Evolutionary conservation across 2,113 vertebrate species (phyloP).

Genomic region (Callorhinus ursinus): DNA sequence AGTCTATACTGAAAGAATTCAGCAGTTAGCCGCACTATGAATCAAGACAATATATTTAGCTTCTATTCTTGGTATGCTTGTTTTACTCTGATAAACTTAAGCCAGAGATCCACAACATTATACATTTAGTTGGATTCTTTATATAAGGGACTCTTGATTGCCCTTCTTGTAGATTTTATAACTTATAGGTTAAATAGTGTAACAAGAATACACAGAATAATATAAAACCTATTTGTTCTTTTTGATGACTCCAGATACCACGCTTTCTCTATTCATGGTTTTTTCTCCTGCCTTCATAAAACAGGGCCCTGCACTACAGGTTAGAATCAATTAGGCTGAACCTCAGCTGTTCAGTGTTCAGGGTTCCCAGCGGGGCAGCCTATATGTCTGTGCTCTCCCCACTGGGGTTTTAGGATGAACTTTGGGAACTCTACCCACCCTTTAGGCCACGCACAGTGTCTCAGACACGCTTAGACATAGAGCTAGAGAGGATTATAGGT

Average conservation of each 20-base stretch:
- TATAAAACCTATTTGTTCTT: neutral
- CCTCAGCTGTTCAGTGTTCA: neutral
- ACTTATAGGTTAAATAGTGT: neutral
- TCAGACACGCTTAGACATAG: neutral
- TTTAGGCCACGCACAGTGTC: neutral
- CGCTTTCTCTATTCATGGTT: neutral
- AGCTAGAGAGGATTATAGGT: neutral
- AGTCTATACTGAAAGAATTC: neutral
- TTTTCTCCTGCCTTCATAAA: neutral
- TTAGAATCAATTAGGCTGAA: constrained; percentile 25
- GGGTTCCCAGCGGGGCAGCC: neutral
- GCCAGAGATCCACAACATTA: neutral
- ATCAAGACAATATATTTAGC: constrained; percentile 10
- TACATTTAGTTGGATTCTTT: neutral
- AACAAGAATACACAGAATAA: neutral
- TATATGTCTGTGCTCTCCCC: neutral
- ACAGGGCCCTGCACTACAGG: neutral
- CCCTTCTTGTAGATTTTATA: neutral
- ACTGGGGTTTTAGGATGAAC: neutral
- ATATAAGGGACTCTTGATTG: neutral
- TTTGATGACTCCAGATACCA: neutral
- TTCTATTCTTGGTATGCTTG: neutral
- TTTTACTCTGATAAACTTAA: constrained; percentile 4
- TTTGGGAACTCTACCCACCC: neutral
- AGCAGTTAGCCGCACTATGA: neutral